Evolutionary conservation across 2,797 vertebrate species (phyloP), one percentile per base, ranked within the genome.

Genomic region (Amblyraja radiata): DNA sequence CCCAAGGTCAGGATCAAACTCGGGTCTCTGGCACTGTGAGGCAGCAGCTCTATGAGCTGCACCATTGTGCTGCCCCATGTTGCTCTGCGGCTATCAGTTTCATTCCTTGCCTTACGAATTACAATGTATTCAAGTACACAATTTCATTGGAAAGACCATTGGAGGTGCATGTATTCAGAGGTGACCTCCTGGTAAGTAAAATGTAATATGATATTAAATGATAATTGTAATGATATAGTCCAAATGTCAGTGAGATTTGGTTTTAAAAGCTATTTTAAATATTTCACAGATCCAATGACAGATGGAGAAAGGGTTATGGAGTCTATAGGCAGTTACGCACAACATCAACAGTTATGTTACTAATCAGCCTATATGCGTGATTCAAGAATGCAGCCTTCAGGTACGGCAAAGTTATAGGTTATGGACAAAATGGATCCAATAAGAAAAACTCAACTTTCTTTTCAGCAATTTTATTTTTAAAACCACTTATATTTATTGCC

Each of bases 221-320:
- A 11, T 28, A 71, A 71, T 14, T 23, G 28, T 58, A 23, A n/a
- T 86, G 58, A 86, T 86, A 28, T 2, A 32, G 83, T 28, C 11
- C 80, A 58, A 46, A 83, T 83, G 83, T 32, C 1, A n/a, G 25
- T 65, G 58, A 18, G 68, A 71, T 11, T 6, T n/a, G n/a, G 61
- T 63, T 80, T 39, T 10, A n/a, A n/a, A 86, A 86, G n/a, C 5
- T 63, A 86, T 18, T 86, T 61, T 86, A 86, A 86, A 58, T 86
- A 63, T 65, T 86, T 61, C 83, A 28, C 81, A 61, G 46, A 71
- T 71, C 68, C 11, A 58, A 84, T 84, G 39, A 36, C 46, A 63
- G 81, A 84, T 13, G 58, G 58, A 63, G 25, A 63, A 63, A 86
- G 11, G 6, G n/a, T 28, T 32, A 28, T 5, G 5, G 10, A 84